These are phyloP conservation scores for Arnoldichthys spilopterus DNA, from an alignment of 2,797 vertebrate genomes.

Conservation along the genomic window DNA sequence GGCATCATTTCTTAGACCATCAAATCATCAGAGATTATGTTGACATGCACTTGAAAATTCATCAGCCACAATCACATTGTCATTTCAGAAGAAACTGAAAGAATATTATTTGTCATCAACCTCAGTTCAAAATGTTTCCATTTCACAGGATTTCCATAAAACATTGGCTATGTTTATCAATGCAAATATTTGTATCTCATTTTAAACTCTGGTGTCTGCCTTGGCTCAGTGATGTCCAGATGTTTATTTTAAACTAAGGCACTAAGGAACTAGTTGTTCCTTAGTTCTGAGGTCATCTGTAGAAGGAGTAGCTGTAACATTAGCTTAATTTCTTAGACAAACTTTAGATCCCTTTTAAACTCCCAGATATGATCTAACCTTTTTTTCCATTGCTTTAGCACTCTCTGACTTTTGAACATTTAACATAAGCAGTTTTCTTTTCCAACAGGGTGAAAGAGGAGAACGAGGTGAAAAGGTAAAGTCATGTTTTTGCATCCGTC, in stretches of 20 bases:
- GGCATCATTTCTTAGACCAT: neutral
- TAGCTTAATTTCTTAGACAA: slow-evolving; percentile 62
- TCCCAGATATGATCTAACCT: slow-evolving; percentile 70
- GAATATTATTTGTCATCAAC: slow-evolving; percentile 27
- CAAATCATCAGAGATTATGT: neutral
- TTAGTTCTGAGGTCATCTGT: slow-evolving; percentile 50
- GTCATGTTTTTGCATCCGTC: neutral
- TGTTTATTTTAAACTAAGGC: slow-evolving; percentile 47
- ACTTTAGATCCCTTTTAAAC: no score
- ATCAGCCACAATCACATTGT: slow-evolving; percentile 6
- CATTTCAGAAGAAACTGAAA: slow-evolving; percentile 4
- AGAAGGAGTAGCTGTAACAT: slow-evolving; percentile 58
- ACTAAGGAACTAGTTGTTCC: slow-evolving; percentile 10
- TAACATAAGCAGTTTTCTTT: slow-evolving; percentile 69
- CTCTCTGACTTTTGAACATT: slow-evolving; percentile 49
- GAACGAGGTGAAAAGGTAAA: slow-evolving; percentile 95
- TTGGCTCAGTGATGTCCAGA: slow-evolving; percentile 18
- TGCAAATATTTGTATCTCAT: slow-evolving; percentile 32
- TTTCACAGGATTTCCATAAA: slow-evolving; percentile 20
- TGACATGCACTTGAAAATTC: slow-evolving; percentile 21
- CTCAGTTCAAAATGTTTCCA: slow-evolving; percentile 12
- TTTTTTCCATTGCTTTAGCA: slow-evolving; percentile 43
- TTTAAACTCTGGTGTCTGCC: neutral
- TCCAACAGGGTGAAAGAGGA: slow-evolving; percentile 92
- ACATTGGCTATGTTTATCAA: slow-evolving; percentile 21